These are phyloP conservation scores for Glossophaga mutica DNA, from an alignment of 2,797 vertebrate genomes.

Conservation along the genomic window DNA sequence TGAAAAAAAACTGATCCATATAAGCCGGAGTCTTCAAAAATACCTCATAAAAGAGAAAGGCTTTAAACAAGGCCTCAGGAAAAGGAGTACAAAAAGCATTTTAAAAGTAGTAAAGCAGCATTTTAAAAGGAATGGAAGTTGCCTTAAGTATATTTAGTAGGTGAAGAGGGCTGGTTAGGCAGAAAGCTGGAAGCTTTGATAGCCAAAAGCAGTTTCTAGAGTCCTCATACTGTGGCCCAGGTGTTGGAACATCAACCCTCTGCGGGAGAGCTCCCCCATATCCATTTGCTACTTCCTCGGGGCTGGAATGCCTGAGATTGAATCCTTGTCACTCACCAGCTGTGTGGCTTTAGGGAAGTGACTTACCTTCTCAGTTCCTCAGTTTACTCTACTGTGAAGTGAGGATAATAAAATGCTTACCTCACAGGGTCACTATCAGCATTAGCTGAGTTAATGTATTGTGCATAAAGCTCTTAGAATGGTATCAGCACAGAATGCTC, in stretches of 20 bases:
- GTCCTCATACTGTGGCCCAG: not conserved
- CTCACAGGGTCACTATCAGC: not conserved
- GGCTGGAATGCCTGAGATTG: not conserved
- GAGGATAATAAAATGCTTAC: not conserved
- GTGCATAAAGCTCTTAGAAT: not conserved
- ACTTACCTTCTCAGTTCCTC: not conserved
- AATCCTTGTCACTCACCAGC: not conserved
- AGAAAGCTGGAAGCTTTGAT: not conserved
- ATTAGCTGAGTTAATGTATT: not conserved
- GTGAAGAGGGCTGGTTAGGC: not conserved
- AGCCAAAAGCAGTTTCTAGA: not conserved
- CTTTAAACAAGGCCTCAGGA: not conserved
- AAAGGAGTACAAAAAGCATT: not conserved
- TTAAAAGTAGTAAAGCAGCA: not conserved
- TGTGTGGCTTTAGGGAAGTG: not conserved
- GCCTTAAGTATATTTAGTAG: not conserved
- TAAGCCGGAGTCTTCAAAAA: not conserved
- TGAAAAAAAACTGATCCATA: not conserved
- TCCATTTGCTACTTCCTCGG: not conserved
- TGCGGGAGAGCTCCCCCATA: not conserved
- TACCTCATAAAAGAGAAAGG: not conserved
- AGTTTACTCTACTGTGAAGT: not conserved
- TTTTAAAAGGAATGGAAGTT: not conserved
- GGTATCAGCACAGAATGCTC: not conserved
- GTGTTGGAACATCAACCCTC: not conserved